These are phyloP conservation scores for Sclerodermus sp. DNA, from an alignment of 2,888 invertebrate species.

Conservation along the genomic window DNA sequence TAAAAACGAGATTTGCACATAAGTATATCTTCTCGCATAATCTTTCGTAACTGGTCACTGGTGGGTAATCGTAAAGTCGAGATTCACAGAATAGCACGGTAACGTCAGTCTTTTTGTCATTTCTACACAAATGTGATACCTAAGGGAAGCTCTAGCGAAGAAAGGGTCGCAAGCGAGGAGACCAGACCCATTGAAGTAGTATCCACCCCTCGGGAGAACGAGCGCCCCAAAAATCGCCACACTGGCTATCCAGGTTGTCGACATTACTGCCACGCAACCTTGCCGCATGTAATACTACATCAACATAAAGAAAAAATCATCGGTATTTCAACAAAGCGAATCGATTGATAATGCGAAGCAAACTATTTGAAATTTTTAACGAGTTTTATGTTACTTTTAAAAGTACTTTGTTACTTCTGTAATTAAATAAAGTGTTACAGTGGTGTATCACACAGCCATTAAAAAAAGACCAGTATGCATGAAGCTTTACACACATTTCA, in stretches of 20 bases:
- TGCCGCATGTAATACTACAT: constrained; percentile 61
- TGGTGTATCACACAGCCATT: no score
- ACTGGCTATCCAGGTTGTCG: constrained; percentile 82
- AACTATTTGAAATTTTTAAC: no score
- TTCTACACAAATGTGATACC: constrained; percentile 48
- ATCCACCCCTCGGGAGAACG: constrained; percentile 82
- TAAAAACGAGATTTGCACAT: no score
- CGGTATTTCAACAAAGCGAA: constrained; percentile 17
- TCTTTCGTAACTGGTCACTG: constrained; percentile 6
- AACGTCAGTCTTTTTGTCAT: no score
- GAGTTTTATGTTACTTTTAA: no score
- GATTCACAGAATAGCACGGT: no score
- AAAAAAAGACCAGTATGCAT: no score
- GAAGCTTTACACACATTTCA: no score
- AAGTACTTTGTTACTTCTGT: no score
- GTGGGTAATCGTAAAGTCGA: neutral
- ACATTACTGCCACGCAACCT: constrained; percentile 84
- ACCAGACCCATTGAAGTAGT: constrained; percentile 85
- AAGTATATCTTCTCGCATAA: no score
- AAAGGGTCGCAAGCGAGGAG: constrained; percentile 87
- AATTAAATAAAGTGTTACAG: no score
- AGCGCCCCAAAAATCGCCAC: constrained; percentile 80
- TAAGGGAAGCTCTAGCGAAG: constrained; percentile 73
- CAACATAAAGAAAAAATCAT: constrained; percentile 36
- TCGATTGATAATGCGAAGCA: no score